These are phyloP conservation scores for Andrena praecox DNA, from an alignment of 2,888 invertebrate species.

Conservation along the genomic window DNA sequence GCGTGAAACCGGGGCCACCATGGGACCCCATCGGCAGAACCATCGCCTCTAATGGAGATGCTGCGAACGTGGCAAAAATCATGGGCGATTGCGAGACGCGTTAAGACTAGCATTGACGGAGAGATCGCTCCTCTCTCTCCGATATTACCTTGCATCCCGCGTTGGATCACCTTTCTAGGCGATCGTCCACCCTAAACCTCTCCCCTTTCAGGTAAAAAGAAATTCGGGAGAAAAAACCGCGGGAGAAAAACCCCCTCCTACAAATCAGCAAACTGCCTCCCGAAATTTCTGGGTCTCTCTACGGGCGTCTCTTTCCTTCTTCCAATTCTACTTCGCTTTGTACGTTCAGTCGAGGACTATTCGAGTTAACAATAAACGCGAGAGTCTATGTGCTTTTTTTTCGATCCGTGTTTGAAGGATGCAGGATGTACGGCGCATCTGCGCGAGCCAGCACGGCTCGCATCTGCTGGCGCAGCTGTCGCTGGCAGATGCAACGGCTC, in stretches of 20 bases:
- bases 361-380: not conserved
- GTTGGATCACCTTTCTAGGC: slow-evolving; percentile 78
- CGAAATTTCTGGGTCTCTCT: slow-evolving; percentile 33
- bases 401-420: not conserved
- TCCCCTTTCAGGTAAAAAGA: not conserved
- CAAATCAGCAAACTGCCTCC: not conserved
- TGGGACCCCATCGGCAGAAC: too few species aligned
- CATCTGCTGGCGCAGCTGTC: slow-evolving; percentile 29
- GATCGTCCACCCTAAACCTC: slow-evolving; percentile 66
- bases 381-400: not conserved
- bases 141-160: slow-evolving; percentile 83
- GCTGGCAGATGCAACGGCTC: slow-evolving; percentile 26
- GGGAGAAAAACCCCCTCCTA: not conserved
- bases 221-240: not conserved
- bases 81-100: not conserved
- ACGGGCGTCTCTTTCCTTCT: slow-evolving; percentile 1
- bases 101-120: slow-evolving; percentile 81
- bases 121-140: slow-evolving; percentile 84
- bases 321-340: not conserved
- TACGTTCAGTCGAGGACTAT: not conserved
- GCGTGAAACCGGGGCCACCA: too few species aligned
- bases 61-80: too few species aligned
- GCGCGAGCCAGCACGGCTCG: not conserved
- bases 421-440: not conserved
- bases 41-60: too few species aligned